Evolutionary conservation across 2,888 invertebrate species (phyloP), one percentile per base, ranked within the genome.

Genomic region (Cryptus armator): DNA sequence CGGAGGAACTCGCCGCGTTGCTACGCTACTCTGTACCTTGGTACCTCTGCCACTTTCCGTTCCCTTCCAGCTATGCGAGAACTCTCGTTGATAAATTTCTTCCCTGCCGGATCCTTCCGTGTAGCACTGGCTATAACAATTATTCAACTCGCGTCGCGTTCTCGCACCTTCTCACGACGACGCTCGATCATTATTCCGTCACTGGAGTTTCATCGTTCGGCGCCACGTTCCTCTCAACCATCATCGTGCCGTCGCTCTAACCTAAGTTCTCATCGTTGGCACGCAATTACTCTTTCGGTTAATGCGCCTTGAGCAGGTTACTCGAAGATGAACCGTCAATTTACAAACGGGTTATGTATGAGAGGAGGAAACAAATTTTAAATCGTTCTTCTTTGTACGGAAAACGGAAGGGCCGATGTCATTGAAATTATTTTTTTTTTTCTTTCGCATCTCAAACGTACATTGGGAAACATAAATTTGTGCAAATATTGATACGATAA

Each of bases 61-160:
- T 62, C 24, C 14, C 62, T 32, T 48, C 48, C 4, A 19, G 56
- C 14, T 44, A 29, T n/a, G 14, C 12, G 4, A 12, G 9, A 16
- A 24, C 44, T 12, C 74, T 46, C 46, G 32, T 14, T 62, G 48
- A 64, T 64, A 19, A 48, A 64, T 75, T 75, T 75, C 48, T 48
- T 62, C 32, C 37, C 64, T 48, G n/a, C 64, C 62, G 10, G 74
- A 75, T 16, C 46, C 48, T 29, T 70, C 43, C 10, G 12, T 29
- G 24, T 37, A 44, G 14, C 32, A 46, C 5, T 12, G 24, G 46
- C 48, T 48, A 32, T 19, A 72, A 72, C 56, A 64, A 75, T 75
- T 75, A 75, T 75, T 64, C 74, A 75, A 64, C 74, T n/a, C 74
- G 56, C 59, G 56, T 59, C 56, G 59, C 53, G 53, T 37, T 56